Evolutionary conservation across 2,113 vertebrate genomes (phyloP).

Genomic region (Labrus mixtus): DNA sequence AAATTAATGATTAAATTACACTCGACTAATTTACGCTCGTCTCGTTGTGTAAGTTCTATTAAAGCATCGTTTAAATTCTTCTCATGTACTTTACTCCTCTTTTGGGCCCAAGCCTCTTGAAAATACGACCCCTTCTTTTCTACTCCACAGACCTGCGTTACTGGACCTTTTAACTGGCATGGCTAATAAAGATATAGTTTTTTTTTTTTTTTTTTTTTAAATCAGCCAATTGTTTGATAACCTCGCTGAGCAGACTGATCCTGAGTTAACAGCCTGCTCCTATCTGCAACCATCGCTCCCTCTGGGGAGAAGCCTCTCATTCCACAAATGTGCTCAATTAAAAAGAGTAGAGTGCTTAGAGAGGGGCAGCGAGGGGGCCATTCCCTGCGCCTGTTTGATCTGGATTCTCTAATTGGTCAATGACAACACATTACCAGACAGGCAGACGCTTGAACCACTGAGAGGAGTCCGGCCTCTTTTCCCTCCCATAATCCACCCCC

Average conservation of each 20-base stretch:
- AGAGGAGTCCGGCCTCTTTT: constrained; percentile 47
- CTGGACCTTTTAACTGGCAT: constrained; percentile 9
- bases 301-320: constrained; percentile 69
- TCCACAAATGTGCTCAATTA: constrained; percentile 82
- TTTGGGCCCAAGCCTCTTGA: not conserved
- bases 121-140: not conserved
- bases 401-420: constrained; percentile 78
- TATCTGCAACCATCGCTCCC: constrained; percentile 68
- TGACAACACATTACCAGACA: constrained; percentile 79
- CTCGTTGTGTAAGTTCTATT: no score
- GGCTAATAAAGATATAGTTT: constrained; percentile 24
- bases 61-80: no score
- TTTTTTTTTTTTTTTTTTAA: constrained; percentile 38
- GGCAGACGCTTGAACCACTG: constrained; percentile 63
- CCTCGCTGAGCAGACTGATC: constrained; percentile 50
- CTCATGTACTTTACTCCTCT: no score
- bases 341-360: constrained; percentile 74
- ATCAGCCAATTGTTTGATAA: constrained; percentile 61
- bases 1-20: no score
- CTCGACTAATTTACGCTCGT: no score
- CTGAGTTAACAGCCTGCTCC: constrained; percentile 63
- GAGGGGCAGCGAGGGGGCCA: constrained; percentile 67
- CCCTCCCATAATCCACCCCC: not conserved
- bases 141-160: not conserved
- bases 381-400: constrained; percentile 68